Base-by-base conservation (phyloP, 23 tunicate genomes). In the Halocynthia aurantium region DNA sequence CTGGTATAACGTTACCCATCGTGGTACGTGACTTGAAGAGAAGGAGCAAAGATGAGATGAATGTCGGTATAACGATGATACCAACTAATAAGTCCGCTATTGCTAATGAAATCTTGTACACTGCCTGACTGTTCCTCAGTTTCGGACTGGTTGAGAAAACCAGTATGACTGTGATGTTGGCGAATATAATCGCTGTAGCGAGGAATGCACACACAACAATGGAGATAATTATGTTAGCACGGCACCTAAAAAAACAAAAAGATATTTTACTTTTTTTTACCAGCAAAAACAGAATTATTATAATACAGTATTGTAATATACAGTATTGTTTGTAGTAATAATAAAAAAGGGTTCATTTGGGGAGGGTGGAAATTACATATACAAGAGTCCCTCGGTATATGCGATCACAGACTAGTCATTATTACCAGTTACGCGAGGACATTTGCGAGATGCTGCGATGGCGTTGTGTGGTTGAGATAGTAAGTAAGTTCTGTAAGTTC, bases 81-180 rank as follows among this genome's bases (percentile, higher is more conserved):
- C 92, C 92, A 60, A 86, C 92, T 22, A 86, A 10, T 15, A 86
- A 53, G 61, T 86, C 92, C 50, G 92, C 92, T 50, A 81, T 52
- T n/a, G 85, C 92, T 51, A 86, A 72, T 6, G 92, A 86, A n/a
- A 75, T 51, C 22, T 86, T 86, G 72, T 81, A 86, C 17, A 81
- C 82, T 8, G 92, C 72, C 76, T 86, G 92, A 67, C 85, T 86
- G 71, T 86, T 81, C 17, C 81, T 61, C 10, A 85, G 61, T 50
- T 78, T 72, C 1, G 51, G 70, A 54, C 73, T 78, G 17, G 67
- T 55, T 8, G 67, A 17, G 50, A 80, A 80, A 20, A 80, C 83
- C 22, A 49, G 61, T 10, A 80, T 80, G 8, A 80, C 83, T 20
- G 83, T 80, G 76, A 56, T 53, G 65, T 80, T 80, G 20, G 83